phyloP scores from a whole-genome alignment of 2,888 invertebrate genomes.

The Apodemia duryi region DNA sequence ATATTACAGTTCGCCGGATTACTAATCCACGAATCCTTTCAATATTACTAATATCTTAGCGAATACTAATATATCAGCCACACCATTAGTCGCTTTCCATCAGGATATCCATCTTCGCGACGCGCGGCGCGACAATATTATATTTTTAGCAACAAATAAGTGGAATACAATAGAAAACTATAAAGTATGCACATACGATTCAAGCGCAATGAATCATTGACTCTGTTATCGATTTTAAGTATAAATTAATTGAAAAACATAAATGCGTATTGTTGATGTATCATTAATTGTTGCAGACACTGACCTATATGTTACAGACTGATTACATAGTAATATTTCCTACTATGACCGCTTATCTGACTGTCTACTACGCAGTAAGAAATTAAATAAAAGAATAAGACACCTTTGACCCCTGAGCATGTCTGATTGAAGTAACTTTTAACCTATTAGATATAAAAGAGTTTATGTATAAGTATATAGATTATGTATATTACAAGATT shows the following conservation, averaged over 20 bases:
- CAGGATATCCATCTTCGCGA: no score
- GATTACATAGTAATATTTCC: slow-evolving; percentile 40
- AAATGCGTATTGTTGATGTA: slow-evolving; percentile 3
- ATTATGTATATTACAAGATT: no score
- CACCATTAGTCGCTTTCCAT: no score
- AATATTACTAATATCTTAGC: no score
- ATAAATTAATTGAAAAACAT: slow-evolving; percentile 8
- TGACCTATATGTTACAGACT: slow-evolving; percentile 27
- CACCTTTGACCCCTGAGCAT: slow-evolving; percentile 2
- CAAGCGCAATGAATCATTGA: slow-evolving; percentile 6
- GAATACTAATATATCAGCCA: no score
- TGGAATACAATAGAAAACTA: not conserved
- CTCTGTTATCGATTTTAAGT: slow-evolving; percentile 10
- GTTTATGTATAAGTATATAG: no score
- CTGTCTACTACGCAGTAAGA: slow-evolving; percentile 57
- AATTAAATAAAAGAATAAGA: slow-evolving; percentile 13
- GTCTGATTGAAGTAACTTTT: not conserved
- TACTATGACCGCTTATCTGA: slow-evolving; percentile 64
- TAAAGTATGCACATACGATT: slow-evolving; percentile 1
- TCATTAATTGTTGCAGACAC: slow-evolving; percentile 21
- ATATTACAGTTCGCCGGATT: no score
- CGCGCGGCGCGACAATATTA: not conserved
- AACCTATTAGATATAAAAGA: not conserved
- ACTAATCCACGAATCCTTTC: no score
- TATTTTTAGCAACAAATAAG: no score